phyloP scores from a whole-genome alignment of 2,797 vertebrate species.

The Halcyon chelicuti region DNA sequence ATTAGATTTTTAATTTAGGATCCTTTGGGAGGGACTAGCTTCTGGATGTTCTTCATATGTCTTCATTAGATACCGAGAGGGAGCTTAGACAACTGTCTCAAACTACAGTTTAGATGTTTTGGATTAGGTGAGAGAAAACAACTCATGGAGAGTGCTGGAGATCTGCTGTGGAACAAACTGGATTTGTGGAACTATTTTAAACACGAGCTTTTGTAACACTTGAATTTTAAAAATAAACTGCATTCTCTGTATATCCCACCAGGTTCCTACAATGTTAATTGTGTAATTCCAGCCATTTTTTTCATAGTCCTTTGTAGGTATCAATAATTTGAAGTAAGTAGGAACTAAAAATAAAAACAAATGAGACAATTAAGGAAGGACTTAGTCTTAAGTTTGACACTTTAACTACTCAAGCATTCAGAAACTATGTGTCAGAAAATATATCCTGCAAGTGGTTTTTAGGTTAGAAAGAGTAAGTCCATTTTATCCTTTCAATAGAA shows the following conservation, averaged over 20 bases:
- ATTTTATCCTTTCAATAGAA: slow-evolving; percentile 45
- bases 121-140: not conserved
- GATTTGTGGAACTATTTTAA: not conserved
- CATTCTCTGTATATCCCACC: not conserved
- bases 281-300: rapidly evolving
- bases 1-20: not conserved
- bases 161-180: not conserved
- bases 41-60: not conserved
- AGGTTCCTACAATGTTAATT: not conserved
- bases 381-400: not conserved
- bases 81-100: not conserved
- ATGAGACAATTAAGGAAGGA: not conserved
- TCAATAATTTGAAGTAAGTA: rapidly evolving
- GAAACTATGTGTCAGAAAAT: not conserved
- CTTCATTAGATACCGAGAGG: not conserved
- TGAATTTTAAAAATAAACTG: not conserved
- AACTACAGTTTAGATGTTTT: not conserved
- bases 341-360: not conserved
- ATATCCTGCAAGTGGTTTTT: slow-evolving; percentile 7
- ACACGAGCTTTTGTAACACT: not conserved
- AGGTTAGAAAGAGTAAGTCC: slow-evolving; percentile 10
- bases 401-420: not conserved
- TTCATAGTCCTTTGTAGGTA: not conserved
- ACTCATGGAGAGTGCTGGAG: not conserved
- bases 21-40: not conserved